These are phyloP conservation scores for Sorex maritimensis DNA, from an alignment of 2,797 vertebrate species.

Conservation along the genomic window DNA sequence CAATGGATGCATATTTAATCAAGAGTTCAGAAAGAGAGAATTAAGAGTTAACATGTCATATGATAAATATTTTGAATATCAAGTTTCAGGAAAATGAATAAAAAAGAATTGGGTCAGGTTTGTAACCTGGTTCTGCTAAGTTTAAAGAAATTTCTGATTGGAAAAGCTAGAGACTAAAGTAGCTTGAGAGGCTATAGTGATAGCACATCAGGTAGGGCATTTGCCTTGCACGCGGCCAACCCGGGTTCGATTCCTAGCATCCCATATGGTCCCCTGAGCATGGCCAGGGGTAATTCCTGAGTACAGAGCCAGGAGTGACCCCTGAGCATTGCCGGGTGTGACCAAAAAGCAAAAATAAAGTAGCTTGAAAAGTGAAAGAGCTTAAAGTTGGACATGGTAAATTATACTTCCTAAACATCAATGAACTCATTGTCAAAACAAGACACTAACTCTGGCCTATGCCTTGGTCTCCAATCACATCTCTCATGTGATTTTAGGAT, in stretches of 20 bases:
- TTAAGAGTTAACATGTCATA: not conserved
- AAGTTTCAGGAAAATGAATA: constrained; percentile 35
- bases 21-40: not conserved
- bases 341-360: too few species aligned
- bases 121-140: not conserved
- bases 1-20: not conserved
- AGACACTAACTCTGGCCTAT: not conserved
- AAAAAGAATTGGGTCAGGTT: not conserved
- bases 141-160: not conserved
- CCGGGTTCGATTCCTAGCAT: too few species aligned
- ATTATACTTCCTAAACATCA: not conserved
- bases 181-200: too few species aligned
- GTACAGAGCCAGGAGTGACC: too few species aligned
- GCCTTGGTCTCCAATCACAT: not conserved
- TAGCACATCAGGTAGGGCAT: too few species aligned
- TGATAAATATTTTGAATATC: constrained; percentile 25
- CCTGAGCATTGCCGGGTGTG: too few species aligned
- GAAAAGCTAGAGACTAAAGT: not conserved
- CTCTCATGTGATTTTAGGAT: not conserved
- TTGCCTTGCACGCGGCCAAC: too few species aligned
- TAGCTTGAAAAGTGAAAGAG: too few species aligned
- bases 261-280: too few species aligned
- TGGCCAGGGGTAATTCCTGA: too few species aligned
- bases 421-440: not conserved
- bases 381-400: not conserved